Percentiles rank a stretch among this genome's conserved stretches.
Evolutionary conservation across 2,113 vertebrate species (phyloP).

Genomic region (Cyanocitta stelleri): DNA sequence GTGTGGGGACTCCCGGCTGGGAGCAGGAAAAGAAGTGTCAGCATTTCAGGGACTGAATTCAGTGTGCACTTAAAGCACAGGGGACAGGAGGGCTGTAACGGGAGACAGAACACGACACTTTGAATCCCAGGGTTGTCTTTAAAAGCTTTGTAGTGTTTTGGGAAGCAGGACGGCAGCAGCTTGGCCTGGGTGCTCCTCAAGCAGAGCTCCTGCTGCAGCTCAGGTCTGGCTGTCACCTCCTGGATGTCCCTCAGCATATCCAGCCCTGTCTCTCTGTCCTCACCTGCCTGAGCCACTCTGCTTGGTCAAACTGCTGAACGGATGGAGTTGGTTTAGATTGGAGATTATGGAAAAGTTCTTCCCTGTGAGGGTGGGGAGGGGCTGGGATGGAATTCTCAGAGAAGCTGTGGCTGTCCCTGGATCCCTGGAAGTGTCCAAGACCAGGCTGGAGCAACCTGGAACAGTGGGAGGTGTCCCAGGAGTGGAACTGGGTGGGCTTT

Average conservation of each 20-base stretch:
- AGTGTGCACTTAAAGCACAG: accelerated
- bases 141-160: not conserved
- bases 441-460: not conserved
- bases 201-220: not conserved
- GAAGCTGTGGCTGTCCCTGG: not conserved
- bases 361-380: not conserved
- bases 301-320: not conserved
- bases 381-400: not conserved
- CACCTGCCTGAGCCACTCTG: not conserved
- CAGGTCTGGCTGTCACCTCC: not conserved
- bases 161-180: not conserved
- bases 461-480: not conserved
- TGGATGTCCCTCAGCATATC: not conserved
- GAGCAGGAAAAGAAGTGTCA: not conserved
- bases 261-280: not conserved
- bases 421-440: not conserved
- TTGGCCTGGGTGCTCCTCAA: not conserved
- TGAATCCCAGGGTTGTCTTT: not conserved
- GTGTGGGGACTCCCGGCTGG: not conserved
- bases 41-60: not conserved
- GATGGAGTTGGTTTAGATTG: not conserved
- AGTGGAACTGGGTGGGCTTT: too few species aligned
- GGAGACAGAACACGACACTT: not conserved
- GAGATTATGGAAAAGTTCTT: not conserved
- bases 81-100: not conserved